phyloP scores from a whole-genome alignment of 2,113 vertebrate species.

The Penelope pileata region DNA sequence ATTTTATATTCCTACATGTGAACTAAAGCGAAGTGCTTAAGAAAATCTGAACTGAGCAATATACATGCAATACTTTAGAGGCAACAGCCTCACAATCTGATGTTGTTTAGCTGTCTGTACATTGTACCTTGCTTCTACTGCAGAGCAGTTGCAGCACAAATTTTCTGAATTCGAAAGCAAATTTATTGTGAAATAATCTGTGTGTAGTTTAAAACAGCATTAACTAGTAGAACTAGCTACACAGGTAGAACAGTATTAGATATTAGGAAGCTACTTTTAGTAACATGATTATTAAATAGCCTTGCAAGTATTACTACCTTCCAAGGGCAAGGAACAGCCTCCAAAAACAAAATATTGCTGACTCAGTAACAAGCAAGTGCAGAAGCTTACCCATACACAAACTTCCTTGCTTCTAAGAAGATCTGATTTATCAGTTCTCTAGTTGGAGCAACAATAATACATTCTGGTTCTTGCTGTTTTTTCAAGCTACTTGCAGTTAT shows the following conservation, averaged over 20 bases:
- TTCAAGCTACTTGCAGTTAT: constrained; percentile 85
- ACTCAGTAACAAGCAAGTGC: not conserved
- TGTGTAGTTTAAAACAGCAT: not conserved
- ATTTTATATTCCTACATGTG: not conserved
- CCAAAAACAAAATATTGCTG: not conserved
- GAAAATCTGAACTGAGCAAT: not conserved
- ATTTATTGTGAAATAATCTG: not conserved
- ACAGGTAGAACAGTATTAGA: not conserved
- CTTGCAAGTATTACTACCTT: not conserved
- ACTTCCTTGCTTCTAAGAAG: constrained; percentile 93
- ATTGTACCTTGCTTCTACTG: not conserved
- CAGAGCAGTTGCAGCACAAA: not conserved
- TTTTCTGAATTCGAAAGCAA: not conserved
- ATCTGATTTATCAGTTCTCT: constrained; percentile 95
- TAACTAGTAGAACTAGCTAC: not conserved
- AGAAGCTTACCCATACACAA: constrained; percentile 85
- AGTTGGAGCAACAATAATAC: constrained; percentile 91
- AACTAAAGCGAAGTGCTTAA: not conserved
- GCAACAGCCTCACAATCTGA: not conserved
- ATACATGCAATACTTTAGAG: not conserved
- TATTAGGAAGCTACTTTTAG: not conserved
- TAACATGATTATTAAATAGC: not conserved
- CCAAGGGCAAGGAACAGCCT: not conserved
- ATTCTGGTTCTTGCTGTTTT: constrained; percentile 89
- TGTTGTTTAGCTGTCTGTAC: not conserved